These are phyloP conservation scores for Masnerella sp. DNA, from an alignment of 2,888 invertebrate species.

Conservation along the genomic window DNA sequence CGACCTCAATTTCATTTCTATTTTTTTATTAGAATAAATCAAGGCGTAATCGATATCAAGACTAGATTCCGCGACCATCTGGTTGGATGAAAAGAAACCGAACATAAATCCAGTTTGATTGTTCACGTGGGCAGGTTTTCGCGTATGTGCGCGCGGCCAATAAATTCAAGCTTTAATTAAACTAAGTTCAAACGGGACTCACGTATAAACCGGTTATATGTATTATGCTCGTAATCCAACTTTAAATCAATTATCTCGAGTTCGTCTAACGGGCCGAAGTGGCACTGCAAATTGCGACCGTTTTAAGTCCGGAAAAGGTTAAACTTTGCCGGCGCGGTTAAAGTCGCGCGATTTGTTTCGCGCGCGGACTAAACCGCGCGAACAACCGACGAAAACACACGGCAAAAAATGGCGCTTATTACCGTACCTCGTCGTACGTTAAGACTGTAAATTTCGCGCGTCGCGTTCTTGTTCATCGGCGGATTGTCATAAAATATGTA, in stretches of 20 bases:
- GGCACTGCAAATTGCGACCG: slow-evolving; percentile 47
- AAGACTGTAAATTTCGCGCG: slow-evolving; percentile 5
- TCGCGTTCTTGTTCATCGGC: slow-evolving; percentile 34
- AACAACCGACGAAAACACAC: background rate
- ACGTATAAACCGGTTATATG: slow-evolving; percentile 71
- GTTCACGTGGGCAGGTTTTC: slow-evolving; percentile 47
- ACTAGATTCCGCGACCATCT: slow-evolving; percentile 27
- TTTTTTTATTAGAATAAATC: too few species aligned
- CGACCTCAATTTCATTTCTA: too few species aligned
- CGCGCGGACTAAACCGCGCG: slow-evolving; percentile 4
- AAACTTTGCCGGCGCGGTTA: slow-evolving; percentile 24
- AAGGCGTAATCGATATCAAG: slow-evolving; percentile 14
- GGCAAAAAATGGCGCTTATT: slow-evolving; percentile 10
- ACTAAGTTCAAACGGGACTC: slow-evolving; percentile 74
- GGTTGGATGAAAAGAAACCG: slow-evolving; percentile 40
- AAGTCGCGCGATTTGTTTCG: slow-evolving; percentile 28
- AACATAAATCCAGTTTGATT: slow-evolving; percentile 43
- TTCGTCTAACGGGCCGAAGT: slow-evolving; percentile 56
- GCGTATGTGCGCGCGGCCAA: slow-evolving; percentile 68
- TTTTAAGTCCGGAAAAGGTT: slow-evolving; percentile 37
- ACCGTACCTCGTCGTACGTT: slow-evolving; percentile 25
- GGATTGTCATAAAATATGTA: slow-evolving; percentile 40
- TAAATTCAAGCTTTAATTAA: slow-evolving; percentile 76
- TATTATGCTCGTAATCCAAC: slow-evolving; percentile 71
- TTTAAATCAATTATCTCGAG: slow-evolving; percentile 75